Evolutionary conservation across 2,113 vertebrate genomes (phyloP).

Genomic region (Cinclus mexicanus): DNA sequence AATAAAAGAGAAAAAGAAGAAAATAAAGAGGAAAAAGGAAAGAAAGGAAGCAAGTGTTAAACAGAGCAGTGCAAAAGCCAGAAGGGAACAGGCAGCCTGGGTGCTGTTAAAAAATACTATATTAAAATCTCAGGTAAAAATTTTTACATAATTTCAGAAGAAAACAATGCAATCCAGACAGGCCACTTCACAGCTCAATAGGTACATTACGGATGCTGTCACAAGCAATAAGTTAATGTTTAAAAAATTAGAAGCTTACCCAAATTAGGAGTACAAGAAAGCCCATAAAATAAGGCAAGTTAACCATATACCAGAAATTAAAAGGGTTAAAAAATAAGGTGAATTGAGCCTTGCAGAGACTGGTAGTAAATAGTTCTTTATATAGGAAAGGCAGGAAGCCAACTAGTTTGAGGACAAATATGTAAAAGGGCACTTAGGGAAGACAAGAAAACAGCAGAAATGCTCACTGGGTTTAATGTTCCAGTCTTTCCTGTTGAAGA

Average conservation of each 20-base stretch:
- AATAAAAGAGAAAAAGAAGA: accelerated
- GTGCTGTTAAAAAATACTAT: not conserved
- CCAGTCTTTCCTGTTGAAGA: not conserved
- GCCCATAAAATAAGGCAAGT: not conserved
- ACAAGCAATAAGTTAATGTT: not conserved
- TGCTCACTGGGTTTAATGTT: not conserved
- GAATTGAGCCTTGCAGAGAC: not conserved
- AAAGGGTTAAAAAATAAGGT: not conserved
- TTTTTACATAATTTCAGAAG: not conserved
- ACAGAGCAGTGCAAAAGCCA: not conserved
- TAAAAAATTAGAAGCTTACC: not conserved
- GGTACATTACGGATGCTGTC: not conserved
- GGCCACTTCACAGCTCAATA: not conserved
- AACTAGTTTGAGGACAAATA: not conserved
- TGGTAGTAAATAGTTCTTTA: not conserved
- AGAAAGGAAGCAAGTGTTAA: not conserved
- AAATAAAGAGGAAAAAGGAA: accelerated
- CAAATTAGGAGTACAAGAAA: not conserved
- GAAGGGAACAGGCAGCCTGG: not conserved
- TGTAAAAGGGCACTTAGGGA: not conserved
- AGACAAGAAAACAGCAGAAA: not conserved
- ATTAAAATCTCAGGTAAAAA: not conserved
- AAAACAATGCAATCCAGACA: not conserved
- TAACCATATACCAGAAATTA: not conserved
- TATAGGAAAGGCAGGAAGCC: conserved; percentile 14